Percentiles rank a stretch among this genome's conserved stretches.
Conservation (phyloP, 2,113 vertebrate species). For the Pan paniscus region DNA sequence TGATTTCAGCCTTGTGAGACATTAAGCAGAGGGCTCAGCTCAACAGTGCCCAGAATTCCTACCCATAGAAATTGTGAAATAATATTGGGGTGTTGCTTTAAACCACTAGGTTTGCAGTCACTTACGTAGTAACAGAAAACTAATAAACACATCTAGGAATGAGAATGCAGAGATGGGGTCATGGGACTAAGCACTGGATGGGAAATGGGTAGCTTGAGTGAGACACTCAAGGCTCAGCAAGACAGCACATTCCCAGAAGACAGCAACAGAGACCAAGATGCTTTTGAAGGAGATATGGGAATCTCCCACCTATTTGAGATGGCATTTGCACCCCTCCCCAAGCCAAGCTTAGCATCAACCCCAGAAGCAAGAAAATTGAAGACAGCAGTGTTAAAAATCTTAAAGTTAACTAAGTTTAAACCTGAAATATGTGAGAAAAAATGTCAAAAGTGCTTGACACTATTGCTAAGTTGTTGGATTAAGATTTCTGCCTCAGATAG, state of each 20-base stretch:
- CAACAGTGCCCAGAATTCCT: not conserved
- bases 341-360: not conserved
- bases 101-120: not conserved
- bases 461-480: not conserved
- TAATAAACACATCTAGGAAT: not conserved
- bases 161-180: not conserved
- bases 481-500: slow-evolving; percentile 8
- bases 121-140: not conserved
- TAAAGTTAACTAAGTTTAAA: not conserved
- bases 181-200: not conserved
- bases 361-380: not conserved
- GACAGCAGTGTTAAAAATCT: not conserved
- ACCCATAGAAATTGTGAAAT: not conserved
- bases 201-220: not conserved
- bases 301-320: not conserved
- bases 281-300: not conserved
- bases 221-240: not conserved
- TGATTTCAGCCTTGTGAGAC: not conserved
- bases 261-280: not conserved
- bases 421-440: slow-evolving; percentile 3
- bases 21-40: not conserved
- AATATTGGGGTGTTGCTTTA: not conserved
- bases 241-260: not conserved
- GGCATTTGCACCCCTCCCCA: not conserved
- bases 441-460: not conserved